Evolutionary conservation across 2,888 invertebrate genomes (phyloP), one percentile per base, ranked within the genome.

Genomic region (Noctua janthina): DNA sequence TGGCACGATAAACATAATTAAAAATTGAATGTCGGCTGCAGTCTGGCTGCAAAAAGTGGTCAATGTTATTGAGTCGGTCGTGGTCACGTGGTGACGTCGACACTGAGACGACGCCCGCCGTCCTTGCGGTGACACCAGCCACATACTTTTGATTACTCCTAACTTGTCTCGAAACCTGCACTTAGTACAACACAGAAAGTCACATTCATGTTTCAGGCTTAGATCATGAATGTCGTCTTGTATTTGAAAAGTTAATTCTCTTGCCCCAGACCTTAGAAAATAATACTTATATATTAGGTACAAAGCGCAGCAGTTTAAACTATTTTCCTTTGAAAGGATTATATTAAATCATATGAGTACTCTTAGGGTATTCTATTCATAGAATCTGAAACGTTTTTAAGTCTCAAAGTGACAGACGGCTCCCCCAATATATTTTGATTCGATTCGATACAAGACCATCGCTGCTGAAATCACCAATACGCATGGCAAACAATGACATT

Each of bases 111-210:
- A 79, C 78, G 79, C 80, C 78, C 73, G 78, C 51, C 66, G 82
- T 80, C 88, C 84, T 86, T 88, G 88, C 81, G 43, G 49, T 84
- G 86, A 86, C 88, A 84, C 76, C 62, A 80, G 46, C n/a, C 35
- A 39, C 20, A 67, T 69, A 72, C 77, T 76, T 83, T 46, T 77
- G 73, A 70, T 76, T 54, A 71, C 29, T 76, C 35, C 39, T 51
- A 70, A 69, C 67, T 74, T 76, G 67, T 51, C 39, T 73, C 56
- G 20, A 64, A 79, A 67, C 64, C 62, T 73, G 23, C 59, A 68
- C 43, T 59, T 43, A 49, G 35, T 62, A 71, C 15, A 35, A 15
- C 23, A 67, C 54, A 17, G 51, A 75, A 81, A 59, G 39, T 70
- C 69, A 66, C 62, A 67, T 73, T 62, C 51, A 82, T 54, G n/a